Percentiles rank a stretch among this genome's conserved stretches.
Conservation (phyloP, 2,888 invertebrate species). For the Leucozona laternaria region DNA sequence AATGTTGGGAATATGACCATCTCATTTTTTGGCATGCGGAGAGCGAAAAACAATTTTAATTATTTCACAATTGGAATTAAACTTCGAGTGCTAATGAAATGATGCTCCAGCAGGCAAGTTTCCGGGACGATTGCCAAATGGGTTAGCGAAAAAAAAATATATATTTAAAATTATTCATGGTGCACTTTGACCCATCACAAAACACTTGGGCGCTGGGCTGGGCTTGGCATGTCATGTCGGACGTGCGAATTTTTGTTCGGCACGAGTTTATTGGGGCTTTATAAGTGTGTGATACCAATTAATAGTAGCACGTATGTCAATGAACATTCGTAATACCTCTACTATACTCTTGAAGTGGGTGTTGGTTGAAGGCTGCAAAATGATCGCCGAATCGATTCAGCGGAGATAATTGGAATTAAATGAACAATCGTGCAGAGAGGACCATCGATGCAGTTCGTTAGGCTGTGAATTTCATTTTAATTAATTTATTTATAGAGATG, state of each 20-base stretch:
- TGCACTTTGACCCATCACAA: conserved; percentile 46
- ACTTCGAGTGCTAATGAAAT: conserved; percentile 67
- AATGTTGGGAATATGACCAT: conserved; percentile 11
- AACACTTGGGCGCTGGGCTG: background rate
- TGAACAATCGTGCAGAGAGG: conserved; percentile 56
- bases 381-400: conserved; percentile 30
- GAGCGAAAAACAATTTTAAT: conserved; percentile 68
- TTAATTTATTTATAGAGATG: conserved; percentile 37
- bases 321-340: conserved; percentile 19
- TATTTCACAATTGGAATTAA: conserved; percentile 74
- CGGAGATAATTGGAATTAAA: conserved; percentile 69
- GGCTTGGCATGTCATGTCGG: background rate
- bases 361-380: background rate
- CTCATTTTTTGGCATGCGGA: conserved; percentile 15
- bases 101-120: conserved; percentile 43
- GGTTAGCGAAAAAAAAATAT: conserved; percentile 9
- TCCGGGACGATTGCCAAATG: conserved; percentile 22
- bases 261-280: conserved; percentile 51
- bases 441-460: conserved; percentile 61
- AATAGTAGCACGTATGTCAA: conserved; percentile 62
- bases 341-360: conserved; percentile 30
- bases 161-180: conserved; percentile 57
- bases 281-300: conserved; percentile 72
- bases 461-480: conserved; percentile 53
- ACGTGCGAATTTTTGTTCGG: conserved; percentile 4